phyloP scores from a whole-genome alignment of 1,140 invertebrate genomes.

The Heliconius hermathena region DNA sequence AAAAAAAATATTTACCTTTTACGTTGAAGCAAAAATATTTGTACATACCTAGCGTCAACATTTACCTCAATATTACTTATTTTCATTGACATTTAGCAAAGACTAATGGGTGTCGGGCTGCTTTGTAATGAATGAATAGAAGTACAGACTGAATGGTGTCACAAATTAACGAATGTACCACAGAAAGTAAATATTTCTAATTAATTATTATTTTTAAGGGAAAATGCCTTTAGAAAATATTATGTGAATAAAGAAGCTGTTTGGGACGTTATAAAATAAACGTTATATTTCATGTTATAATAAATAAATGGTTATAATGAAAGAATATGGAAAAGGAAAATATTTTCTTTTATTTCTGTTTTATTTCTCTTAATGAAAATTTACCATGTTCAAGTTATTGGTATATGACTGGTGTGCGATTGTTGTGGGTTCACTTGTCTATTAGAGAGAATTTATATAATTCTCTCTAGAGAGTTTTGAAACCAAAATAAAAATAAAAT shows the following conservation, averaged over 20 bases:
- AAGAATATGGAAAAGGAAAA: no score
- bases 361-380: no score
- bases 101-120: background rate
- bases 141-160: conserved; percentile 1
- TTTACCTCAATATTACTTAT: background rate
- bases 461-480: no score
- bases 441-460: no score
- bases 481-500: no score
- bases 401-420: no score
- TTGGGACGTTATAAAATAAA: background rate
- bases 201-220: background rate
- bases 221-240: conserved; percentile 1
- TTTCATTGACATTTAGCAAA: background rate
- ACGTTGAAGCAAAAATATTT: background rate
- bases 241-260: background rate
- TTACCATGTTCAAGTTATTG: no score
- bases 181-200: background rate
- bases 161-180: background rate
- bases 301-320: no score
- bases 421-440: no score
- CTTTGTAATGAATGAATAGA: background rate
- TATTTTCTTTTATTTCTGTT: no score
- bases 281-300: background rate
- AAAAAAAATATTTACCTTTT: conserved; percentile 4
- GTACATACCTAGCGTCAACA: background rate